Evolutionary conservation across 2,797 vertebrate species (phyloP).

Genomic region (Chiroxiphia lanceolata): DNA sequence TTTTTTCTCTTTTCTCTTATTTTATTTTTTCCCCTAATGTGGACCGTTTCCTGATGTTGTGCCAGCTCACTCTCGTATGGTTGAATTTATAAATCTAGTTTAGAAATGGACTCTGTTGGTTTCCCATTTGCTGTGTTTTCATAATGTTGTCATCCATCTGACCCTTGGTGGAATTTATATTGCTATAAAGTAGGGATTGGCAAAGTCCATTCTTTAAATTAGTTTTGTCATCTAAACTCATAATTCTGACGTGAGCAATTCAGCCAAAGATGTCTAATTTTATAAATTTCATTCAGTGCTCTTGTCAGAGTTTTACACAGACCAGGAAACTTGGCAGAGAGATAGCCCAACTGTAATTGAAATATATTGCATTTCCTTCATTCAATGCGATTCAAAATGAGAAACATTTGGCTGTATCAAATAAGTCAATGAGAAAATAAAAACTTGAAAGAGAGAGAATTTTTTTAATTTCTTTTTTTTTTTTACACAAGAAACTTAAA

Average conservation of each 20-base stretch:
- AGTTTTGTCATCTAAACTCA: conserved; percentile 33
- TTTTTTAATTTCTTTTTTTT: not conserved
- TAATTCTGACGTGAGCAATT: conserved; percentile 20
- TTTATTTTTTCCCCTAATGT: rapidly evolving
- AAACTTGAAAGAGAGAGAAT: not conserved
- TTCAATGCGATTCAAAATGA: conserved; percentile 26
- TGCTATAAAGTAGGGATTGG: not conserved
- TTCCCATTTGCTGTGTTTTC: conserved; percentile 32
- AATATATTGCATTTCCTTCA: conserved; percentile 47
- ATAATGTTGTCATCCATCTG: conserved; percentile 25
- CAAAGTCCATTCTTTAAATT: conserved; percentile 36
- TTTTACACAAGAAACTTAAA: not conserved
- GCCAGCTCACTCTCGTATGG: conserved; percentile 5
- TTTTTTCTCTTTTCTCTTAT: not conserved
- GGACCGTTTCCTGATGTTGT: not conserved
- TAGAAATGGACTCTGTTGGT: conserved; percentile 23
- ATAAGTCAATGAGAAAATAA: conserved; percentile 32
- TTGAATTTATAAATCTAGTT: conserved; percentile 54
- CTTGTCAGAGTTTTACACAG: conserved; percentile 13
- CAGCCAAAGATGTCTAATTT: conserved; percentile 37
- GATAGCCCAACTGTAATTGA: conserved; percentile 14
- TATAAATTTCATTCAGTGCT: conserved; percentile 26
- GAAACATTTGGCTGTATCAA: conserved; percentile 27
- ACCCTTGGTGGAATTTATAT: not conserved
- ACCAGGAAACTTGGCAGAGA: conserved; percentile 28